Percentiles rank a stretch among this genome's conserved stretches.
Conservation (phyloP, 2,888 invertebrate genomes). For the Nycteola revayana region DNA sequence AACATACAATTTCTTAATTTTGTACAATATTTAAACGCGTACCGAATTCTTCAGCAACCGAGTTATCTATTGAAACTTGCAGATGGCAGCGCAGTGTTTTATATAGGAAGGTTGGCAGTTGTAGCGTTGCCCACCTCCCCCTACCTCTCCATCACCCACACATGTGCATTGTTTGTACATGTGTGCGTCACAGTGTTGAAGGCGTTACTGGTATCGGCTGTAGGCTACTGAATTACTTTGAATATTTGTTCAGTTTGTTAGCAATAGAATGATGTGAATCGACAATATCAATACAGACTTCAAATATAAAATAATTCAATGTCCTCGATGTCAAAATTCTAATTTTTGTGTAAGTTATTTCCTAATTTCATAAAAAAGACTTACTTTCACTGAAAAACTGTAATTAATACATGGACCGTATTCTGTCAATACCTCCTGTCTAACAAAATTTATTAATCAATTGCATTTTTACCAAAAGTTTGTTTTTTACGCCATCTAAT, state of each 20-base stretch:
- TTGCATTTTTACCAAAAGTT: no score
- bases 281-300: no score
- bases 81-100: conserved; percentile 80
- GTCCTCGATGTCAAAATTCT: no score
- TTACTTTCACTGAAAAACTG: no score
- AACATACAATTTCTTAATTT: conserved; percentile 59
- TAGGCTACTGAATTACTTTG: conserved; percentile 48
- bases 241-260: conserved; percentile 42
- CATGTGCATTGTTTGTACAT: conserved; percentile 27
- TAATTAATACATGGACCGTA: no score
- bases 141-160: conserved; percentile 23
- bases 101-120: conserved; percentile 66
- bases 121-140: conserved; percentile 44
- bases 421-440: no score
- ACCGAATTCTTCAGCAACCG: conserved; percentile 69
- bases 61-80: conserved; percentile 80
- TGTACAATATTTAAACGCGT: conserved; percentile 59
- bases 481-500: no score
- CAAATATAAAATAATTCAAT: no score
- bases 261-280: conserved; percentile 20
- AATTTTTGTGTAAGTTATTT: no score
- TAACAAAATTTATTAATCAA: no score
- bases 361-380: no score
- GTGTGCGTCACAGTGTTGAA: conserved; percentile 29
- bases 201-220: conserved; percentile 26